Evolutionary conservation across 2,888 invertebrate genomes (phyloP), one percentile per base, ranked within the genome.

Genomic region (Drosophila hawaiiensis): DNA sequence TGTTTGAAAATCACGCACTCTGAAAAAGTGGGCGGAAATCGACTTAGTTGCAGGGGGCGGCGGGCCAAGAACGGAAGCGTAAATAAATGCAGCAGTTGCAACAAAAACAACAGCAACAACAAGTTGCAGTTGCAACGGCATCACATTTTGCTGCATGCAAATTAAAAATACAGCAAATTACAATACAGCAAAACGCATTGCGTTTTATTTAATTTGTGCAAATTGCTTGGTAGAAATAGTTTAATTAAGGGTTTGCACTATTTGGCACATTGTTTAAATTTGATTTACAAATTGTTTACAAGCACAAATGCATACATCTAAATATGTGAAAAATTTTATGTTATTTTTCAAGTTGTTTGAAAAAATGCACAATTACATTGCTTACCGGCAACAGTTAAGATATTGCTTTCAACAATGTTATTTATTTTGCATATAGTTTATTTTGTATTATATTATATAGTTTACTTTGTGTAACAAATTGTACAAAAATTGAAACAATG

Each of bases 1-100:
- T 90, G 90, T 73, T 80, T 59, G 73, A 71, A 70, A 83, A 90
- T 73, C 87, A 91, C 90, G 87, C 90, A 91, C 50, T 71, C 66
- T 28, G 39, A 60, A 47, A 73, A 75, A 68, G 52, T 49, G 68
- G 55, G 67, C 56, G 49, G 60, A 66, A 72, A 87, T 90, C 68
- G 69, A 69, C 71, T 90, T 87, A 88, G 83, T 58, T 53, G 63
- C 25, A 41, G 71, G 61, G 28, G 47, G 68, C 35, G 14, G 58
- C 47, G 65, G 35, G 52, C 39, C n/a, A 22, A 62, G 47, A 71
- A 56, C 91, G 88, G 85, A 85, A 67, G 65, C 79, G 88, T 76
- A 81, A 73, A 89, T 87, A 89, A 91, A 89, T 79, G 67, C 82
- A 65, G 73, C 66, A 59, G 55, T 76, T 54, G 68, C 90, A 91